These are phyloP conservation scores for Atopsyche davidsoni DNA, from an alignment of 1,140 invertebrate species.

Conservation along the genomic window DNA sequence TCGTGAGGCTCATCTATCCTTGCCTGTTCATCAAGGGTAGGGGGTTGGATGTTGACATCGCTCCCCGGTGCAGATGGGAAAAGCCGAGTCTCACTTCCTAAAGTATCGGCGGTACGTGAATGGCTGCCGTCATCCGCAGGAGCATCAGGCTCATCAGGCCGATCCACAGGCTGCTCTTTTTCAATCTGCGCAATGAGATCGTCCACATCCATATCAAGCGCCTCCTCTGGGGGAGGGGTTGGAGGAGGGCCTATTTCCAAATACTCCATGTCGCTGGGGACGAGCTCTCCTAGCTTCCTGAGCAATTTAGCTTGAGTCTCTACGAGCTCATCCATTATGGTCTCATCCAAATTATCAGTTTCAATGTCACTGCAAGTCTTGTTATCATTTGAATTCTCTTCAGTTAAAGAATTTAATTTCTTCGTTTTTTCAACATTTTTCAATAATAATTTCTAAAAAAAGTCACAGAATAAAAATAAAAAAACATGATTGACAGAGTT, in stretches of 20 bases:
- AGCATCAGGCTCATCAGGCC: constrained; percentile 7
- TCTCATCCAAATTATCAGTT: constrained; percentile 25
- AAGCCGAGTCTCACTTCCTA: constrained; percentile 16
- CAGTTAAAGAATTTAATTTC: not conserved
- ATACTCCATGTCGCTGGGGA: constrained; percentile 25
- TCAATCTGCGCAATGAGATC: constrained; percentile 29
- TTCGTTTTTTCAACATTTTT: not conserved
- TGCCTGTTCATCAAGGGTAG: not conserved
- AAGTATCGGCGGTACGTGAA: constrained; percentile 8
- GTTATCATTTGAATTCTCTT: constrained; percentile 3
- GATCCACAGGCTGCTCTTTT: constrained; percentile 27
- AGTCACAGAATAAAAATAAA: not conserved
- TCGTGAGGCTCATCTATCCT: not conserved
- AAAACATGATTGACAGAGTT: not conserved
- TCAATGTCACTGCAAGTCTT: constrained; percentile 14
- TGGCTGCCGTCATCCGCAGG: no score
- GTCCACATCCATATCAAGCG: constrained; percentile 27
- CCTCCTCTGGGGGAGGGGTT: constrained; percentile 12
- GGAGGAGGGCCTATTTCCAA: constrained; percentile 8
- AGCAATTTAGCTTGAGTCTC: constrained; percentile 18
- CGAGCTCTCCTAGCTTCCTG: constrained; percentile 27
- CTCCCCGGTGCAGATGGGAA: constrained; percentile 14
- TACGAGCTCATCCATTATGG: constrained; percentile 13
- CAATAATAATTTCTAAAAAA: not conserved
- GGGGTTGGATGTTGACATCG: constrained; percentile 1